These are phyloP conservation scores for Puntigrus tetrazona DNA, from an alignment of 2,113 vertebrate species.

Conservation along the genomic window DNA sequence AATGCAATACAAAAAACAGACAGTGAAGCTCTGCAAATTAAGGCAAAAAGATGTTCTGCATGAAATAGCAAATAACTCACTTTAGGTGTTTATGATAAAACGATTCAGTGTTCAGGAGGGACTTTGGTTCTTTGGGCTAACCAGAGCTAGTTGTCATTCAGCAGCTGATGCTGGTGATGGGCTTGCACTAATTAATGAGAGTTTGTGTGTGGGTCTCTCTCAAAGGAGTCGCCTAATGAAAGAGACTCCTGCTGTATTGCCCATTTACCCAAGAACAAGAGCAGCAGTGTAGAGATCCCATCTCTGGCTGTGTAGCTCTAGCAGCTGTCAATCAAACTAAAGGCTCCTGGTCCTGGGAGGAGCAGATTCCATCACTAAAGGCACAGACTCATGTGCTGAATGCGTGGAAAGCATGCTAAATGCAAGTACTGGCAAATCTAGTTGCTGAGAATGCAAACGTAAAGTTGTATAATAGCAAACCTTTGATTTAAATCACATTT, in stretches of 20 bases:
- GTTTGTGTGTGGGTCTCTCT: conserved; percentile 20
- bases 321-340: conserved; percentile 39
- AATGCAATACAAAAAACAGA: not conserved
- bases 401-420: not conserved
- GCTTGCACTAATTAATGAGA: conserved; percentile 29
- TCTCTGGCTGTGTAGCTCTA: conserved; percentile 14
- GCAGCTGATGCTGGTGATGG: not conserved
- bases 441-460: not conserved
- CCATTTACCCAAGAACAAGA: conserved; percentile 31
- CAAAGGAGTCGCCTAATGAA: conserved; percentile 34
- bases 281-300: conserved; percentile 17
- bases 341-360: not conserved
- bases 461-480: not conserved
- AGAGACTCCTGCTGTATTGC: conserved; percentile 27
- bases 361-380: not conserved
- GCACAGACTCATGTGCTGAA: not conserved
- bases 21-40: not conserved
- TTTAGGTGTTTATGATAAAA: not conserved
- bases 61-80: not conserved
- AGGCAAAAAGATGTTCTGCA: not conserved
- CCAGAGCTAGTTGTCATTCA: conserved; percentile 31
- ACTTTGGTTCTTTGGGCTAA: not conserved
- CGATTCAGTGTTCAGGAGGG: not conserved
- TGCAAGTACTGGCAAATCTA: not conserved
- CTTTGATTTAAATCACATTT: not conserved